Evolutionary conservation across 2,888 invertebrate genomes (phyloP).

Genomic region (Spodoptera picta): DNA sequence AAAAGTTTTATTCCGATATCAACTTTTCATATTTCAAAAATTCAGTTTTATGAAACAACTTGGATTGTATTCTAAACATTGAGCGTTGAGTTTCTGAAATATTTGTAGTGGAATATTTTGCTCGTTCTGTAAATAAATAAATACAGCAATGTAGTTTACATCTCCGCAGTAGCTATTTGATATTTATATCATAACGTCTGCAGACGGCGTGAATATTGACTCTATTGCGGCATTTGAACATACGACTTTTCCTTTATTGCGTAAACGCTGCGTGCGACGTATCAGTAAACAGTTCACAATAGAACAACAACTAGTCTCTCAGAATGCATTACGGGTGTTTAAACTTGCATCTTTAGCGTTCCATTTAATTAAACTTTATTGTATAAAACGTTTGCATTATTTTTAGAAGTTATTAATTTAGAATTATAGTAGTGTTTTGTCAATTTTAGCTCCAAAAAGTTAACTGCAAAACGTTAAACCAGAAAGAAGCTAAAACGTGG

Average conservation of each 20-base stretch:
- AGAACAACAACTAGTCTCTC: too few species aligned
- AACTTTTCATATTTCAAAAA: slow-evolving; percentile 35
- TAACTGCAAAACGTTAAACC: too few species aligned
- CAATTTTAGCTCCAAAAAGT: too few species aligned
- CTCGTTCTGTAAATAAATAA: slow-evolving; percentile 3
- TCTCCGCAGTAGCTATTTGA: slow-evolving; percentile 3
- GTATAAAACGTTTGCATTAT: too few species aligned
- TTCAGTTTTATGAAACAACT: slow-evolving; percentile 32
- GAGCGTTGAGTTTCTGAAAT: slow-evolving; percentile 10
- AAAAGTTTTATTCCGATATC: slow-evolving; percentile 29
- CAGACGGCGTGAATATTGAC: slow-evolving; percentile 8
- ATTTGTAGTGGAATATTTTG: slow-evolving; percentile 9
- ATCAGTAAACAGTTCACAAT: not conserved
- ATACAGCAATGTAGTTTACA: not conserved
- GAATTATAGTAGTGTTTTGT: too few species aligned
- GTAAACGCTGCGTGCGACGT: not conserved
- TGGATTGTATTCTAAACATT: slow-evolving; percentile 25
- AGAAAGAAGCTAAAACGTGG: too few species aligned
- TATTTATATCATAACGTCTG: slow-evolving; percentile 15
- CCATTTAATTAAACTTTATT: too few species aligned
- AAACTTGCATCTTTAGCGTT: too few species aligned
- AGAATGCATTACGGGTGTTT: too few species aligned
- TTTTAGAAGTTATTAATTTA: too few species aligned
- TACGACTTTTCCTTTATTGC: not conserved
- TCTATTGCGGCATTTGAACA: slow-evolving; percentile 5